Percentiles rank a stretch among this genome's conserved stretches.
phyloP scores from a whole-genome alignment of 2,113 vertebrate genomes.

The Furnarius figulus region DNA sequence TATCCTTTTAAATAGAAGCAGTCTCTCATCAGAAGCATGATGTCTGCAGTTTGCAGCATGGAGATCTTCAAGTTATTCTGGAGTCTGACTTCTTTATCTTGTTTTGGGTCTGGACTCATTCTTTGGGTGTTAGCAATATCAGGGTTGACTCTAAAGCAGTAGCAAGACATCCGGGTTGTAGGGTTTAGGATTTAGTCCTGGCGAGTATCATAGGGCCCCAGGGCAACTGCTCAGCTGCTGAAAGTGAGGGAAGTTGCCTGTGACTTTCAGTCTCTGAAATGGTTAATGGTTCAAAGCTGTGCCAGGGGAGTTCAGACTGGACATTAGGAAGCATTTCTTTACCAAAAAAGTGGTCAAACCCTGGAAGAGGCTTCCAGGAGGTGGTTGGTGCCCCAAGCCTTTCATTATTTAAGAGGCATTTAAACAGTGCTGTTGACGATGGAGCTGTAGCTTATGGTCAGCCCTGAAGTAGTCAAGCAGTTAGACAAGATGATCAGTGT shows the following conservation, averaged over 20 bases:
- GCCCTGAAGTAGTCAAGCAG: not conserved
- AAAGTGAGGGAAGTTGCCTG: not conserved
- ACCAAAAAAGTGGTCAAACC: not conserved
- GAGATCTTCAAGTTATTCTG: not conserved
- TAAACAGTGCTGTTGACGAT: not conserved
- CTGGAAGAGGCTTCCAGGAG: not conserved
- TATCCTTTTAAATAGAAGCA: not conserved
- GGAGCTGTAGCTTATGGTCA: not conserved
- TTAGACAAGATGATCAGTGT: not conserved
- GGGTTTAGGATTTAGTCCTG: not conserved
- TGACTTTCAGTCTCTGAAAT: not conserved
- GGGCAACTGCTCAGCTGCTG: not conserved
- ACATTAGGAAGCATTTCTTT: not conserved
- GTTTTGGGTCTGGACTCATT: not conserved
- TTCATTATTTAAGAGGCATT: not conserved
- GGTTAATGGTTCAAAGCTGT: not conserved
- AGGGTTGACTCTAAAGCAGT: not conserved
- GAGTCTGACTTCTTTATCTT: not conserved
- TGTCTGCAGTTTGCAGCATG: not conserved
- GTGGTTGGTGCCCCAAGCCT: not conserved
- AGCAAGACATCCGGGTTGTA: not conserved
- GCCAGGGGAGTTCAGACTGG: not conserved
- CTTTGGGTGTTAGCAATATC: not conserved
- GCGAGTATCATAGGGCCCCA: fast-evolving
- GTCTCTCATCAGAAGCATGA: not conserved